phyloP scores from a whole-genome alignment of 2,888 invertebrate genomes.

The Brachylomia viminalis region DNA sequence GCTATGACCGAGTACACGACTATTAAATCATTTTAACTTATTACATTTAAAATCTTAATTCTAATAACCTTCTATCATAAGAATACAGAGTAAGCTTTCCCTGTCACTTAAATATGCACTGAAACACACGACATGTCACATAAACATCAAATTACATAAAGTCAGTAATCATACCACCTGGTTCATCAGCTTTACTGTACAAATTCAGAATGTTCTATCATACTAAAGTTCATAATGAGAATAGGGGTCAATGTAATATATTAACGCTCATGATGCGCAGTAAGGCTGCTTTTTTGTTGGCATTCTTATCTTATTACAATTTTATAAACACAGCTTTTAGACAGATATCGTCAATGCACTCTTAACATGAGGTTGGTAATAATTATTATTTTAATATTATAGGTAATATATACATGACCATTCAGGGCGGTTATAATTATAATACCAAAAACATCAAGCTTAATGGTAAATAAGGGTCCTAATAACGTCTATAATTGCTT shows the following conservation, averaged over 20 bases:
- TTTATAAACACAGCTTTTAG: neutral
- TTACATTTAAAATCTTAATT: slow-evolving; percentile 30
- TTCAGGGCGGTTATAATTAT: neutral
- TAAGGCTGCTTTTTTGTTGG: neutral
- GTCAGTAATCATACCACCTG: slow-evolving; percentile 41
- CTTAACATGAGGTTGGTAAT: neutral
- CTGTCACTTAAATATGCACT: slow-evolving; percentile 8
- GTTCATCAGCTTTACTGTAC: slow-evolving; percentile 59
- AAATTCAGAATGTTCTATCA: slow-evolving; percentile 18
- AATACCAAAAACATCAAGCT: slow-evolving; percentile 5
- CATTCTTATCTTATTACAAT: neutral
- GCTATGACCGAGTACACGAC: slow-evolving; percentile 78
- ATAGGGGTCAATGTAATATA: slow-evolving; percentile 12
- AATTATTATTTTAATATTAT: neutral
- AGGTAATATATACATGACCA: neutral
- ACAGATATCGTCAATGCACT: neutral
- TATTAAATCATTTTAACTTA: slow-evolving; percentile 73
- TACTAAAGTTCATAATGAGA: slow-evolving; percentile 12
- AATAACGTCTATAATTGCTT: slow-evolving; percentile 14
- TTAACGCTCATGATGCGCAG: slow-evolving; percentile 23
- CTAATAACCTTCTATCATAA: slow-evolving; percentile 19
- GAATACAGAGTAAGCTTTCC: slow-evolving; percentile 6
- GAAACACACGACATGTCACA: slow-evolving; percentile 46
- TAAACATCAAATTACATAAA: slow-evolving; percentile 28
- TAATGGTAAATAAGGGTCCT: neutral